Evolutionary conservation across 2,797 vertebrate species (phyloP).

Genomic region (Oophaga sylvatica): DNA sequence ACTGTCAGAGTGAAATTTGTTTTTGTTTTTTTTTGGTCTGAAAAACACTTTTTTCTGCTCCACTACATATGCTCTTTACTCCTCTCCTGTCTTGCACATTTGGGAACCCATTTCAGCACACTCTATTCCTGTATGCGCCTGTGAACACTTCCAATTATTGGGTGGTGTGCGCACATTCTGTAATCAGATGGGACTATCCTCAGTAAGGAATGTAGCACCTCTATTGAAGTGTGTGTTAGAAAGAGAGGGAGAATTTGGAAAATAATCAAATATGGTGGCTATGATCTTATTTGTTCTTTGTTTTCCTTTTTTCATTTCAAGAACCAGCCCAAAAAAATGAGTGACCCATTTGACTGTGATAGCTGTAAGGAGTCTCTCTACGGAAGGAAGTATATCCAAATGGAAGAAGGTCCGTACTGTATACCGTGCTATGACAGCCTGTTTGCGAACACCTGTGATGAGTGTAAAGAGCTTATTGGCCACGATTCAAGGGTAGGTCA

Average conservation of each 20-base stretch:
- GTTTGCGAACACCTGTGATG: slow-evolving; percentile 96
- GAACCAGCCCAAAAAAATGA: slow-evolving; percentile 80
- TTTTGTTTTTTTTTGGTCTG: too few relatives aligned
- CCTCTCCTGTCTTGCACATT: too few relatives aligned
- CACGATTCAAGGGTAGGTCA: slow-evolving; percentile 93
- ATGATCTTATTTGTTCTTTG: background rate
- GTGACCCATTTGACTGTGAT: slow-evolving; percentile 93
- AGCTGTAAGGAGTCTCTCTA: slow-evolving; percentile 97
- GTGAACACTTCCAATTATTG: too few relatives aligned
- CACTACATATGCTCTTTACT: too few relatives aligned
- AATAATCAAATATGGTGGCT: background rate
- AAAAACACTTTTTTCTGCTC: too few relatives aligned
- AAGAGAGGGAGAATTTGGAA: background rate
- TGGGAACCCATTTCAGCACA: too few relatives aligned
- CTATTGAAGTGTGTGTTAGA: background rate
- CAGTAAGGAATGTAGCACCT: too few relatives aligned
- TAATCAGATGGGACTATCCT: too few relatives aligned
- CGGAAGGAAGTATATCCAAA: slow-evolving; percentile 97
- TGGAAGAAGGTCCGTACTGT: slow-evolving; percentile 91
- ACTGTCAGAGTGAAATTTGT: too few relatives aligned
- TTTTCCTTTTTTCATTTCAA: background rate
- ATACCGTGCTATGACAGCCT: slow-evolving; percentile 95
- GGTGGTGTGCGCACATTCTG: too few relatives aligned
- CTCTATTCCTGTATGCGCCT: too few relatives aligned
- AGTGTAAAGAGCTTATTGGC: slow-evolving; percentile 96